Evolutionary conservation across 2,113 vertebrate genomes (phyloP).

Genomic region (Myrmophylax atrothorax): DNA sequence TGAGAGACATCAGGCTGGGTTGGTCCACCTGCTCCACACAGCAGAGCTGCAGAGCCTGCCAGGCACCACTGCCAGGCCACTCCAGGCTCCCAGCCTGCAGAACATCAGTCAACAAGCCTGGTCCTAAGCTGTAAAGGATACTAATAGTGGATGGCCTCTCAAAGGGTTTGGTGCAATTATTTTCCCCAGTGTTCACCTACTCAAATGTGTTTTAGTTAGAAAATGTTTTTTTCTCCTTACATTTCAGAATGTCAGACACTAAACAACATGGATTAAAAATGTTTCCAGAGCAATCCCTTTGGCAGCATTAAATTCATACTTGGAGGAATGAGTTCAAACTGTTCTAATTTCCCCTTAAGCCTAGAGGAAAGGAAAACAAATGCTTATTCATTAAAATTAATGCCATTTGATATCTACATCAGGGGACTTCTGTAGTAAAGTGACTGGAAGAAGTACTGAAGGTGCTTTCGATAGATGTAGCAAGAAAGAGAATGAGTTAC

Average conservation of each 20-base stretch:
- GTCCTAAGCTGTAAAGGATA: neutral
- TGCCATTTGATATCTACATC: neutral
- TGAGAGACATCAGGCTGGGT: neutral
- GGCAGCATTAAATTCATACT: neutral
- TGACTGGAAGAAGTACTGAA: neutral
- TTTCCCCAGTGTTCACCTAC: neutral
- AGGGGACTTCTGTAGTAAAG: neutral
- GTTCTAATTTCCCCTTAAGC: neutral
- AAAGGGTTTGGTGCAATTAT: neutral
- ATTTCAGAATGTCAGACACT: neutral
- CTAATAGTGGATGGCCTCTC: neutral
- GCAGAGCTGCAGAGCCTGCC: neutral
- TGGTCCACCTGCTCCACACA: neutral
- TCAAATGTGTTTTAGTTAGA: neutral
- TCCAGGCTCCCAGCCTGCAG: neutral
- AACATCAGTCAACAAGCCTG: neutral
- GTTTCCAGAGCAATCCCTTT: neutral
- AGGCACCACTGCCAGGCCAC: neutral
- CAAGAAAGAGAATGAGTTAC: neutral
- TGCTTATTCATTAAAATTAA: slow-evolving; percentile 27
- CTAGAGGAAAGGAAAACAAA: neutral
- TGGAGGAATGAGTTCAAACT: slow-evolving; percentile 2
- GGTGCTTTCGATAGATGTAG: neutral
- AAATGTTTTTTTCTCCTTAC: neutral
- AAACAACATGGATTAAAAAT: neutral